Evolutionary conservation across 2,797 vertebrate genomes (phyloP).

Genomic region (Malurus leucopterus): DNA sequence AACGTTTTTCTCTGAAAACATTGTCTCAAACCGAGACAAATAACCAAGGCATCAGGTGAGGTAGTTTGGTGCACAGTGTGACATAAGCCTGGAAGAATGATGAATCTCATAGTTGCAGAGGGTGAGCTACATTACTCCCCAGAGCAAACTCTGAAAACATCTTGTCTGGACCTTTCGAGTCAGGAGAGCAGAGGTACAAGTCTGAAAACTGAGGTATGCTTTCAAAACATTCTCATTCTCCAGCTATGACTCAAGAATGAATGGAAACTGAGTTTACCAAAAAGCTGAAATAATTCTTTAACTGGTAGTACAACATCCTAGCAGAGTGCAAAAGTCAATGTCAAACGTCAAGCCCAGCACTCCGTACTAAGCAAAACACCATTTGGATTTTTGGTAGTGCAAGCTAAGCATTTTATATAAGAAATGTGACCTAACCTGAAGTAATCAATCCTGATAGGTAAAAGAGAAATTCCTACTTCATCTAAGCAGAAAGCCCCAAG

Average conservation of each 20-base stretch:
- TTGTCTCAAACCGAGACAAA: too few relatives aligned
- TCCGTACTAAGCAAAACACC: not conserved
- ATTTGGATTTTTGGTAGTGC: not conserved
- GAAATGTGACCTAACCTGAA: not conserved
- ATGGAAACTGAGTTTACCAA: not conserved
- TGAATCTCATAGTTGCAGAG: not conserved
- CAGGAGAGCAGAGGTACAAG: not conserved
- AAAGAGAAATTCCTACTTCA: slow-evolving; percentile 2
- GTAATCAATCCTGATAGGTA: not conserved
- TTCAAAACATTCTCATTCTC: not conserved
- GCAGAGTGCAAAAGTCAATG: not conserved
- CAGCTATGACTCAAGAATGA: not conserved
- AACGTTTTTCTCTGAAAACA: too few relatives aligned
- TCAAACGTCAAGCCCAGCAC: not conserved
- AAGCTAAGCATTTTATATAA: not conserved
- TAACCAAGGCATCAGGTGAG: not conserved
- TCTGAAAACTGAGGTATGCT: not conserved
- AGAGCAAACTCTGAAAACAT: not conserved
- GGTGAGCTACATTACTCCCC: not conserved
- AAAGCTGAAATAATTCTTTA: not conserved
- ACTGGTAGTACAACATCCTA: not conserved
- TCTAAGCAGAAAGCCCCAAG: slow-evolving; percentile 17
- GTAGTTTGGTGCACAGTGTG: not conserved
- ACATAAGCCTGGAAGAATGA: not conserved
- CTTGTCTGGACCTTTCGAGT: not conserved